Percentiles rank a stretch among this genome's conserved stretches.
Evolutionary conservation across 2,113 vertebrate genomes (phyloP).

Genomic region (Alligator mississippiensis): DNA sequence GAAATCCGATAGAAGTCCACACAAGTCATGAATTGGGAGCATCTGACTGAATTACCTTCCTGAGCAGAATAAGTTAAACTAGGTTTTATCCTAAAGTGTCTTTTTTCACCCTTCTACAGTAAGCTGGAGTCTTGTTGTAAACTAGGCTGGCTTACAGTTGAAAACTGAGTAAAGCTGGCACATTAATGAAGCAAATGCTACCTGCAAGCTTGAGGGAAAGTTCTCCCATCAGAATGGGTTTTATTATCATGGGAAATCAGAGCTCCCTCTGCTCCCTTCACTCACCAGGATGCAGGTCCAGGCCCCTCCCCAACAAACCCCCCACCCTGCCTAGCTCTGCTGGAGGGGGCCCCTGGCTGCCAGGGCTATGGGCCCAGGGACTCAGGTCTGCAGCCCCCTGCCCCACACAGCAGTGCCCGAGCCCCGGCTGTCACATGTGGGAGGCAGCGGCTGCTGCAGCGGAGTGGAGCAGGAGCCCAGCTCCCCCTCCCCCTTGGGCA

Average conservation of each 20-base stretch:
- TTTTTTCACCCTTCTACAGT: background rate
- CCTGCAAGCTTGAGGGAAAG: background rate
- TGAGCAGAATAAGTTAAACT: background rate
- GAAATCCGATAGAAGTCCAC: slow-evolving; percentile 68
- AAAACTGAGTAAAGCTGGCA: slow-evolving; percentile 14
- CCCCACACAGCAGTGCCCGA: no score
- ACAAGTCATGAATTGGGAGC: slow-evolving; percentile 36
- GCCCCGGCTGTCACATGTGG: no score
- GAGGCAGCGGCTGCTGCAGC: no score
- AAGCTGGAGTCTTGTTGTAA: background rate
- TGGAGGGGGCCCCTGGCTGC: no score
- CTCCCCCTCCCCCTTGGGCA: no score
- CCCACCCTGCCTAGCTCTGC: no score
- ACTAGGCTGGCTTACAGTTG: background rate
- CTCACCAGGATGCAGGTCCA: no score
- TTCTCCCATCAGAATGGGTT: slow-evolving; percentile 17
- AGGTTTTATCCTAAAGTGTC: background rate
- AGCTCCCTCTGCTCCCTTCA: background rate
- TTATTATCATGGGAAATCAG: background rate
- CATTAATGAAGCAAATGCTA: slow-evolving; percentile 23
- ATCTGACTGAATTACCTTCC: slow-evolving; percentile 37
- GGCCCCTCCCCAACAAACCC: no score
- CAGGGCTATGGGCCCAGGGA: background rate
- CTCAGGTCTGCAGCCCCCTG: no score
- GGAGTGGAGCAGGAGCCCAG: no score